Evolutionary conservation across 2,113 vertebrate genomes (phyloP).

Genomic region (Penelope pileata): DNA sequence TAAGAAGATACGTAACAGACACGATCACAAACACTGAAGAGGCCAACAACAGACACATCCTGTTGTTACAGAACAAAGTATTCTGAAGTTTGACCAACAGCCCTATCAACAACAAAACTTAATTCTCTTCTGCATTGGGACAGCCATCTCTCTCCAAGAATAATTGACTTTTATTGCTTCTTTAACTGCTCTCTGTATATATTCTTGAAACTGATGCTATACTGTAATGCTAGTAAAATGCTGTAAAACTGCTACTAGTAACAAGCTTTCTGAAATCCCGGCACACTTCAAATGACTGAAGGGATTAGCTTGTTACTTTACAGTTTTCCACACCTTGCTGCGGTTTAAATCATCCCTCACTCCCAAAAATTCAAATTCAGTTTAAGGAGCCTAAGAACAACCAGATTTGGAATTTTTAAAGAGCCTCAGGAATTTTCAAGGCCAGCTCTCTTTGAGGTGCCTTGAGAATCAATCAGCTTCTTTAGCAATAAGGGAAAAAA

Average conservation of each 20-base stretch:
- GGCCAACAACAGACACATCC: background rate
- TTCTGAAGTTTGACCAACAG: background rate
- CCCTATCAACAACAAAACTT: background rate
- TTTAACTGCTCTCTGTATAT: background rate
- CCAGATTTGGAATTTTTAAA: background rate
- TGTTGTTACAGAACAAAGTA: background rate
- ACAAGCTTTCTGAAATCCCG: background rate
- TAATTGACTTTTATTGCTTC: background rate
- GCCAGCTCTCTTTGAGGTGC: background rate
- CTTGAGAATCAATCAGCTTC: background rate
- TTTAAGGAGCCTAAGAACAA: background rate
- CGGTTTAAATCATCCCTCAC: background rate
- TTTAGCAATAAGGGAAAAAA: conserved; percentile 14
- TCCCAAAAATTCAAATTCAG: background rate
- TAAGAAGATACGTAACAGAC: background rate
- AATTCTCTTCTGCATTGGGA: background rate
- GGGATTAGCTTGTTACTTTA: background rate
- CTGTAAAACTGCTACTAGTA: background rate
- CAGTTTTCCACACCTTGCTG: background rate
- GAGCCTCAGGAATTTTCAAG: background rate
- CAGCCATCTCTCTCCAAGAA: background rate
- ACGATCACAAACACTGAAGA: background rate
- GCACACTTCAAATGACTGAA: background rate
- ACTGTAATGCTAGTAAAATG: background rate
- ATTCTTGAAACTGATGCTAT: background rate